Conservation (phyloP, 2,113 vertebrate species). For the Tichodroma muraria region DNA sequence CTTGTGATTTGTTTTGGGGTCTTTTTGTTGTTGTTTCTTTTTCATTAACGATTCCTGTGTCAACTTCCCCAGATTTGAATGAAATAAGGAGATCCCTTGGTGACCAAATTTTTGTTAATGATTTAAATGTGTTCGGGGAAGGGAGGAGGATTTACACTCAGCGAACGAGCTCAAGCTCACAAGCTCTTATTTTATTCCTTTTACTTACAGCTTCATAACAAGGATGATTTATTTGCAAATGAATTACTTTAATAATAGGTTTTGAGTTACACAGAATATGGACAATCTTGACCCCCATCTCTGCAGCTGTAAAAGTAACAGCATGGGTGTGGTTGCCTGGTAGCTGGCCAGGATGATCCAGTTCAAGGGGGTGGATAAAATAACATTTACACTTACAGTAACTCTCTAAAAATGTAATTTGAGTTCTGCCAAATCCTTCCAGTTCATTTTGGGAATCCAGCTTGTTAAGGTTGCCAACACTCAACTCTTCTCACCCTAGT, state of each 20-base stretch:
- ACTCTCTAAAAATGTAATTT: conserved; percentile 56
- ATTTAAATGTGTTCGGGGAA: neutral
- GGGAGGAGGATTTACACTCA: neutral
- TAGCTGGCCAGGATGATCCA: conserved; percentile 45
- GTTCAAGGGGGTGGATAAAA: conserved; percentile 56
- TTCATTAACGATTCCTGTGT: neutral
- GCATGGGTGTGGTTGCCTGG: conserved; percentile 50
- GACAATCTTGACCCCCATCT: conserved; percentile 1
- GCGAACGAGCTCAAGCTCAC: neutral
- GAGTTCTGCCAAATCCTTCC: conserved; percentile 35
- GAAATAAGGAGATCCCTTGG: neutral
- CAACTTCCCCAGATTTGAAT: neutral
- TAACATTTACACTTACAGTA: conserved; percentile 65
- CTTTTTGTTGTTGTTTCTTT: neutral
- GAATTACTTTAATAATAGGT: conserved; percentile 16
- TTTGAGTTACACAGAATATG: neutral
- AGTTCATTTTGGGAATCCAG: neutral
- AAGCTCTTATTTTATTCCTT: neutral
- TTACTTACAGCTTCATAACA: neutral
- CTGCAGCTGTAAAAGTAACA: conserved; percentile 42
- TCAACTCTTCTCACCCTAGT: neutral
- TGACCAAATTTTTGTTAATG: neutral
- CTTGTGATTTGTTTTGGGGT: accelerated
- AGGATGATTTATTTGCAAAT: conserved; percentile 36
- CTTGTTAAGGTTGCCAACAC: neutral